phyloP scores from a whole-genome alignment of 2,888 invertebrate species.

The Drosophila rellima region DNA sequence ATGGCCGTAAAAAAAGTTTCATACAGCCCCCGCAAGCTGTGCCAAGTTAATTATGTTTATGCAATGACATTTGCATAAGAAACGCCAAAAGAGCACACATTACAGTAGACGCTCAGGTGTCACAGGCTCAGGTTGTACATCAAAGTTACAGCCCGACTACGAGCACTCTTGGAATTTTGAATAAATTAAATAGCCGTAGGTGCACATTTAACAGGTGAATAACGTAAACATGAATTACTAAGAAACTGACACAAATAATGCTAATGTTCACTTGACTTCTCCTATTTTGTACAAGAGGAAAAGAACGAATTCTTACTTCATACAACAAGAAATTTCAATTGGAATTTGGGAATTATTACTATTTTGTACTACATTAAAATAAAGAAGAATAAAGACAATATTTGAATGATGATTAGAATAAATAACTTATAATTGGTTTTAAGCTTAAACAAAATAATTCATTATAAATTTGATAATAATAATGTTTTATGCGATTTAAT shows the following conservation, averaged over 20 bases:
- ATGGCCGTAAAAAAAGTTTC: slow-evolving; percentile 49
- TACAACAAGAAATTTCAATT: neutral
- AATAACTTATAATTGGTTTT: no score
- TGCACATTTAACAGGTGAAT: slow-evolving; percentile 67
- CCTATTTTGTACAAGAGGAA: neutral
- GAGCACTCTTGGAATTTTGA: slow-evolving; percentile 31
- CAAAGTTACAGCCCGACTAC: slow-evolving; percentile 38
- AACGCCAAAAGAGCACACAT: slow-evolving; percentile 54
- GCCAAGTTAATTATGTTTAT: slow-evolving; percentile 74
- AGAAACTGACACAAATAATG: slow-evolving; percentile 21
- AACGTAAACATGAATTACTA: slow-evolving; percentile 51
- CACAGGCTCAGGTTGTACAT: slow-evolving; percentile 38
- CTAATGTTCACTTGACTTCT: neutral
- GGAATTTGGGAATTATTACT: neutral
- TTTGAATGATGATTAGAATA: no score
- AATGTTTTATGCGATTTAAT: no score
- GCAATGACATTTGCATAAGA: slow-evolving; percentile 70
- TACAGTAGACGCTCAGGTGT: slow-evolving; percentile 18
- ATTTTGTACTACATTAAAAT: no score
- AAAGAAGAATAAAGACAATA: no score
- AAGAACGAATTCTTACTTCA: no score
- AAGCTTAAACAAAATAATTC: no score
- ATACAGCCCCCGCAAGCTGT: slow-evolving; percentile 47
- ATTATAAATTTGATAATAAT: no score
- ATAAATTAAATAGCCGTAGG: slow-evolving; percentile 65